phyloP scores from a whole-genome alignment of 2,113 vertebrate species.

The Columba janthina region DNA sequence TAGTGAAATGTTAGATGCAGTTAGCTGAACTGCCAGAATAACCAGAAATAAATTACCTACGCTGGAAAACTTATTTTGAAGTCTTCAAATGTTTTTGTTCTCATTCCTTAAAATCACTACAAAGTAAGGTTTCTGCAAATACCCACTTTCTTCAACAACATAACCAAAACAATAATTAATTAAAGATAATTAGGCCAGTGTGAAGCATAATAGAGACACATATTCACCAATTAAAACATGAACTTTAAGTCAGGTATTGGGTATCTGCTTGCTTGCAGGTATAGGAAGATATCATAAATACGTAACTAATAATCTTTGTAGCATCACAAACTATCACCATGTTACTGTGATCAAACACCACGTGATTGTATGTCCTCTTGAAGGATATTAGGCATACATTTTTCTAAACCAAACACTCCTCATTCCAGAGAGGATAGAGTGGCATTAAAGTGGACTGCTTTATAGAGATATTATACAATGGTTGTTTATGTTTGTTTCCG shows the following conservation, averaged over 20 bases:
- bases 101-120: not conserved
- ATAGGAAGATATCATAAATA: not conserved
- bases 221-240: not conserved
- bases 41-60: not conserved
- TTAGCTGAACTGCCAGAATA: not conserved
- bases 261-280: not conserved
- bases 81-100: not conserved
- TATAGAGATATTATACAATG: not conserved
- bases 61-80: not conserved
- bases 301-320: not conserved
- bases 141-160: not conserved
- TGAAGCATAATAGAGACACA: not conserved
- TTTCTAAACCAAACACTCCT: not conserved
- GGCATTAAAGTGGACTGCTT: not conserved
- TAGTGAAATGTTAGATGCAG: not conserved
- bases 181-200: constrained; percentile 19
- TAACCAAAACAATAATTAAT: constrained; percentile 19
- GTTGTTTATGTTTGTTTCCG: not conserved
- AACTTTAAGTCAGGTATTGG: not conserved
- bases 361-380: not conserved
- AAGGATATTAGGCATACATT: not conserved
- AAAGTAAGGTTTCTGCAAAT: constrained; percentile 16
- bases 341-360: not conserved
- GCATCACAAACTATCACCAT: not conserved
- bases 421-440: not conserved